Evolutionary conservation across 2,888 invertebrate species (phyloP).

Genomic region (Timandra comae): DNA sequence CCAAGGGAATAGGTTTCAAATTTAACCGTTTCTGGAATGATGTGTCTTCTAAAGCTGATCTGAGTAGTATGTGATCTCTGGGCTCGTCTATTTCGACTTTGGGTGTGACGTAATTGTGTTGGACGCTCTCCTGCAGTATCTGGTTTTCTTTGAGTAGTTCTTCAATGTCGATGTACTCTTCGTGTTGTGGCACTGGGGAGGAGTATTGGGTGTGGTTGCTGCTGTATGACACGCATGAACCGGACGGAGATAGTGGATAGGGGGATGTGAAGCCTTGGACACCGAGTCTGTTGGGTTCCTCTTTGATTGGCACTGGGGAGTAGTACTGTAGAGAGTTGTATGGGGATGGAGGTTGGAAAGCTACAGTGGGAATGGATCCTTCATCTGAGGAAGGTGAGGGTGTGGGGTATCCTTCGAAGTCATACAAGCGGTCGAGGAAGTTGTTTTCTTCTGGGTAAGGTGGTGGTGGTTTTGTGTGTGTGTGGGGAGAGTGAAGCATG

Average conservation of each 20-base stretch:
- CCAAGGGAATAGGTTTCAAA: slow-evolving; percentile 85
- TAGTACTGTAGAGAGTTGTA: slow-evolving; percentile 64
- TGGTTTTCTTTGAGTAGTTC: slow-evolving; percentile 77
- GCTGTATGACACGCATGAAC: slow-evolving; percentile 72
- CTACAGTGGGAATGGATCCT: slow-evolving; percentile 74
- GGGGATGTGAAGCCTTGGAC: slow-evolving; percentile 71
- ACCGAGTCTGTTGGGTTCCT: slow-evolving; percentile 71
- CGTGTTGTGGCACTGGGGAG: slow-evolving; percentile 76
- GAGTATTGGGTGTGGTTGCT: slow-evolving; percentile 73
- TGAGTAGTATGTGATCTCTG: slow-evolving; percentile 84
- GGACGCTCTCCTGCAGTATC: slow-evolving; percentile 66
- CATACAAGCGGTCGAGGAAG: slow-evolving; percentile 69
- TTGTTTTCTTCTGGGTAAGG: slow-evolving; percentile 60
- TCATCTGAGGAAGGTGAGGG: slow-evolving; percentile 74
- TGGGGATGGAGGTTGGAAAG: slow-evolving; percentile 75
- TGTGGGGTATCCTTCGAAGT: slow-evolving; percentile 67
- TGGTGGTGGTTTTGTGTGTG: slow-evolving; percentile 62
- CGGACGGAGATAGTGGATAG: slow-evolving; percentile 76
- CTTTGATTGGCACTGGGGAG: slow-evolving; percentile 64
- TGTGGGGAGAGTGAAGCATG: slow-evolving; percentile 68
- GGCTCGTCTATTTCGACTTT: slow-evolving; percentile 76
- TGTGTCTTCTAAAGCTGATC: slow-evolving; percentile 89
- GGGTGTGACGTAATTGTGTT: slow-evolving; percentile 62
- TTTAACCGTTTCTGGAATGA: slow-evolving; percentile 91
- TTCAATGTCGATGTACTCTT: slow-evolving; percentile 79